phyloP scores from a whole-genome alignment of 1,140 invertebrate species.

The Drosophila serrata region DNA sequence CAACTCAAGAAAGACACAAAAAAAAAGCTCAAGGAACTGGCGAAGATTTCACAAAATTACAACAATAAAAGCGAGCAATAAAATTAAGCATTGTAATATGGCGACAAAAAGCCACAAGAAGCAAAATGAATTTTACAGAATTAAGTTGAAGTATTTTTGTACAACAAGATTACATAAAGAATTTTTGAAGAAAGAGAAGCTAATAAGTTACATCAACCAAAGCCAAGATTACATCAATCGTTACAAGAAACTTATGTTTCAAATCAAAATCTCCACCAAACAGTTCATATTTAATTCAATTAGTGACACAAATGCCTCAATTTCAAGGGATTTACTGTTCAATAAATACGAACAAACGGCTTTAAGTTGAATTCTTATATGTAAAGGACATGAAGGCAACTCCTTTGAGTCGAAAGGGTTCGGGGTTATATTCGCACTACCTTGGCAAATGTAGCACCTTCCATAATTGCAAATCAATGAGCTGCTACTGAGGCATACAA shows the following conservation, averaged over 20 bases:
- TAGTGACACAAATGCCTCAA: neutral
- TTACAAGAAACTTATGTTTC: neutral
- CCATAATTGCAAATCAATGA: conserved; percentile 83
- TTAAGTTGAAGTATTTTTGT: conserved; percentile 12
- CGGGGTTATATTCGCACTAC: conserved; percentile 1
- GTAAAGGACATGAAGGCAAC: neutral
- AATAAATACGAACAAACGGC: conserved; percentile 13
- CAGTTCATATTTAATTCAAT: conserved; percentile 27
- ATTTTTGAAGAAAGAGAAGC: too few species aligned
- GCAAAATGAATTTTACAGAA: conserved; percentile 22
- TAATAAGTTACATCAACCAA: neutral
- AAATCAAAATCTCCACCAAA: neutral
- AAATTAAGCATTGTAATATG: conserved; percentile 83
- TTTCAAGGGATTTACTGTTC: conserved; percentile 5
- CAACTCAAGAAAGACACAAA: conserved; percentile 15
- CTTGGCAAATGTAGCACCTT: conserved; percentile 60
- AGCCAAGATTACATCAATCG: neutral
- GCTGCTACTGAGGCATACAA: conserved; percentile 67
- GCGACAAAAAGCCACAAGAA: conserved; percentile 52
- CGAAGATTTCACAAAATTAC: conserved; percentile 73
- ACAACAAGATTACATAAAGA: neutral
- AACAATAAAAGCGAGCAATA: conserved; percentile 81
- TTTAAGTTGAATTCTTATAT: conserved; percentile 19
- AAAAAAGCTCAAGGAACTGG: conserved; percentile 4
- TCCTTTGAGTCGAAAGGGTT: conserved; percentile 11